Base-by-base conservation (phyloP, 2,888 invertebrate species). In the Monochamus alternatus region DNA sequence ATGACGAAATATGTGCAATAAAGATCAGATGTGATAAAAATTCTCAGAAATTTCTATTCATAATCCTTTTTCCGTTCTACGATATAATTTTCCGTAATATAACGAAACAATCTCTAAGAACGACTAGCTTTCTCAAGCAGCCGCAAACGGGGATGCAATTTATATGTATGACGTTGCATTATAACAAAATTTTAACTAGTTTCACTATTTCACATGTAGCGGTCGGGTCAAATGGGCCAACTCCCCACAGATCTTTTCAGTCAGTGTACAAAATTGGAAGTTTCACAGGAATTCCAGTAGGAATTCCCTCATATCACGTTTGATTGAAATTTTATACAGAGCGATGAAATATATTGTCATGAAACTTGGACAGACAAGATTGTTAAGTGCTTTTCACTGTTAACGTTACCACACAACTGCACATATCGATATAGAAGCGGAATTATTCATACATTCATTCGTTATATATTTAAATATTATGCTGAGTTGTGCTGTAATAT, bases 251-350 rank as follows among this genome's bases (percentile, higher is more conserved):
- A 55, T 32, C 12, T 14, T 66, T 51, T 14, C n/a, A 12, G 14
- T 66, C 52, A 38, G n/a, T 66, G 10, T 66, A 52, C 51, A 51
- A 66, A 55, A 66, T 66, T 66, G 66, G 32, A 66, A 52, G 51
- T 66, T 55, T 44, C 30, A 51, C 51, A 32, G 32, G 51, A 66
- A 52, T 66, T 52, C 66, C 66, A 22, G 44, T 32, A 51, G 66
- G 51, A 51, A 51, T 51, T 30, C 31, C 14, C 52, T 14, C 51
- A n/a, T 55, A 66, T 66, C 32, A 38, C 30, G 52, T 52, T 52
- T 66, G 66, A 66, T 52, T 52, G 66, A 66, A 52, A 66, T 51
- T 66, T 31, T 66, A 55, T 55, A 66, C 52, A 47, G 47, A 30
- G 44, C 47, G 44, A 10, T 47, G 9, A 30, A 64, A 30, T 3